Percentiles rank a stretch among this genome's conserved stretches.
These are phyloP conservation scores for Galbula dea DNA, from an alignment of 2,113 vertebrate species.

Conservation along the genomic window DNA sequence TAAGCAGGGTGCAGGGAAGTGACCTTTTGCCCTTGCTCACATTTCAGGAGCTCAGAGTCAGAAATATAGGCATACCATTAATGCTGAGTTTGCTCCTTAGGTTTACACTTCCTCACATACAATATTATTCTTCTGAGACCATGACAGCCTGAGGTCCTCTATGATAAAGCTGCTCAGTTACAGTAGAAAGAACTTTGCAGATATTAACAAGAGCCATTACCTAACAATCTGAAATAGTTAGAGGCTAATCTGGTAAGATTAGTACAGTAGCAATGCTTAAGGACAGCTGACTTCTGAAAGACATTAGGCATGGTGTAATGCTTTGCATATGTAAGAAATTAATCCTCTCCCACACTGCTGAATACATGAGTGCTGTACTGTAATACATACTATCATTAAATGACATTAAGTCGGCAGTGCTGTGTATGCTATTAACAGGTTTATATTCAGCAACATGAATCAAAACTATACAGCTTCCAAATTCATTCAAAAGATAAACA, in stretches of 20 bases:
- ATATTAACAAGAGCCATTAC: background rate
- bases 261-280: background rate
- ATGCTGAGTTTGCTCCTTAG: background rate
- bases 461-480: background rate
- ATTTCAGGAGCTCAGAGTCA: background rate
- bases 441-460: background rate
- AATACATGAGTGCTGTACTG: background rate
- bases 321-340: background rate
- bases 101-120: background rate
- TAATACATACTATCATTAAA: background rate
- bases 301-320: background rate
- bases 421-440: background rate
- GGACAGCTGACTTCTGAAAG: background rate
- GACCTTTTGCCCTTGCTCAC: background rate
- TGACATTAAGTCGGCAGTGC: background rate
- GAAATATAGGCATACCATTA: background rate
- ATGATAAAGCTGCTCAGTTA: background rate
- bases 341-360: background rate
- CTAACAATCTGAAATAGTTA: conserved; percentile 19
- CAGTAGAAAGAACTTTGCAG: background rate
- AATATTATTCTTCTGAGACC: background rate
- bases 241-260: background rate
- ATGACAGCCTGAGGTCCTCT: background rate
- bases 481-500: background rate
- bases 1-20: too few species aligned